Evolutionary conservation across 1,140 invertebrate species (phyloP), one percentile per base, ranked within the genome.

Genomic region (Helicoverpa zea): DNA sequence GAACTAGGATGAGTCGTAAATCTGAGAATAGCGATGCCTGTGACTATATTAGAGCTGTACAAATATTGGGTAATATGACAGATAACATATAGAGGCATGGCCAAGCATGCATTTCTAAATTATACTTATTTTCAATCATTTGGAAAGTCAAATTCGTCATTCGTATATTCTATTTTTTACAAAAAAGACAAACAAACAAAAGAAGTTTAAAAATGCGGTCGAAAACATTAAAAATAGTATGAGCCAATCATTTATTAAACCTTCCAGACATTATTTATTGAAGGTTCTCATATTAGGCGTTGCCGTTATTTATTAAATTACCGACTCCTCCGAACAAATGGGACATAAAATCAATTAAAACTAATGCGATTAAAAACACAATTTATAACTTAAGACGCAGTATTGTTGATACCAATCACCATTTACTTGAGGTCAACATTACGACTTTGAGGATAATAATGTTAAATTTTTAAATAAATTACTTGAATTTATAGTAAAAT

Each of bases 1-100:
- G 83, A 83, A 86, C 83, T 84, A 87, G 86, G 79, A 75, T 79
- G 18, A 30, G 75, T 87, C 89, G 84, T 90, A 89, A 90, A 90
- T 87, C 83, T 85, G 29, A 68, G 75, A 87, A 90, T 90, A 87
- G 87, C 78, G 43, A 83, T 83, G 76, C 82, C 81, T 84, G 72
- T 74, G 66, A 81, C 54, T 70, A 74, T 80, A 76, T 73, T 84
- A 54, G 66, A 78, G 52, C 29, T 81, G 29, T 73, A 79, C 58
- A 79, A 79, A 83, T 74, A 85, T 49, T 63, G 51, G 43, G 70
- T 35, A 14, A n/a, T 14, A 13, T 79, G 51, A 56, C 11, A 14
- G 51, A n/a, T 11, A 51, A 29, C 2, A 68, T 52, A 52, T 13
- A 9, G 2, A 56, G 3, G 10, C 11, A 59, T 13, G 35, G 7